These are phyloP conservation scores for Pyxicephalus adspersus DNA, from an alignment of 2,113 vertebrate species.

Conservation along the genomic window DNA sequence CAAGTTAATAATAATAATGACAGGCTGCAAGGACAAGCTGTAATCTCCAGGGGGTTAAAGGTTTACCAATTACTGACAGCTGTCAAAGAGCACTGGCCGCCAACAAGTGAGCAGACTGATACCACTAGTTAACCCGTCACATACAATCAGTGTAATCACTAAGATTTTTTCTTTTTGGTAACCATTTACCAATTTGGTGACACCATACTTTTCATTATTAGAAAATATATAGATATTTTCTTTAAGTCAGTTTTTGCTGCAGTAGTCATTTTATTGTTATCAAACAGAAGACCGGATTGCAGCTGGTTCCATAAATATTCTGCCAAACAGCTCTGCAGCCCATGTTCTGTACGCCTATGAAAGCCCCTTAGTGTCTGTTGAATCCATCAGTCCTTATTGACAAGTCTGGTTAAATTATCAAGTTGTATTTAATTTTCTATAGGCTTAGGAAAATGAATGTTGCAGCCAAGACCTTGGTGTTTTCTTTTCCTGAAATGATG, in stretches of 20 bases:
- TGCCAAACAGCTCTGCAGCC: constrained; percentile 18
- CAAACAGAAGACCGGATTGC: neutral
- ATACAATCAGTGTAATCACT: no score
- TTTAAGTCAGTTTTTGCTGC: neutral
- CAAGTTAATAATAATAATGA: no score
- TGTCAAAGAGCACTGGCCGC: no score
- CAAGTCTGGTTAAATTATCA: constrained; percentile 77
- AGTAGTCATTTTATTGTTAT: constrained; percentile 18
- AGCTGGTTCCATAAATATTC: neutral
- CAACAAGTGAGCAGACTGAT: no score
- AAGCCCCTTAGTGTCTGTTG: constrained; percentile 62
- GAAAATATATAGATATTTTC: no score
- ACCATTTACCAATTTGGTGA: no score
- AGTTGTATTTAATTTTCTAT: constrained; percentile 74
- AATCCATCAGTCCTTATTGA: constrained; percentile 72
- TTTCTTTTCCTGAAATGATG: constrained; percentile 72
- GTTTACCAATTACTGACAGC: no score
- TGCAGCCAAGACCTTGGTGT: constrained; percentile 73
- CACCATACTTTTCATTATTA: no score
- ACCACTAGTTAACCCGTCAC: no score
- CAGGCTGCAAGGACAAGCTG: no score
- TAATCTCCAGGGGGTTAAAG: no score
- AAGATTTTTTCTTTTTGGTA: no score
- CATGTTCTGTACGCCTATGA: neutral
- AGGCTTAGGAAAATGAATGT: constrained; percentile 71